A percentile compares a stretch with the other conserved stretches of the same genome.
These are phyloP conservation scores for Megaceryle torquata DNA, from an alignment of 2,113 vertebrate genomes.

Conservation along the genomic window DNA sequence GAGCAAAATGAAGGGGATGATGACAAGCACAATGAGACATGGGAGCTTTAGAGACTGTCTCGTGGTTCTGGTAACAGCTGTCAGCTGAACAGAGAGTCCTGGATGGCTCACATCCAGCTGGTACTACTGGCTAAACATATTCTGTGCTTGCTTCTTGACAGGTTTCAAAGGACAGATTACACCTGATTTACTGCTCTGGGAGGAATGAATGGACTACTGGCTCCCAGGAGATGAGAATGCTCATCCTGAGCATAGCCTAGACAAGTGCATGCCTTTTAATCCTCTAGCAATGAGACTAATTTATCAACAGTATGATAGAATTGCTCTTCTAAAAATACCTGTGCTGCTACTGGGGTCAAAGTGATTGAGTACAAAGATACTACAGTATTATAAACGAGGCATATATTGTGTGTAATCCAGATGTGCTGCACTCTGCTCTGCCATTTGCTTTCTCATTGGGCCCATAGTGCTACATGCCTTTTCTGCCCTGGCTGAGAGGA, in stretches of 20 bases:
- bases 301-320: neutral
- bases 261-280: neutral
- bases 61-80: conserved; percentile 17
- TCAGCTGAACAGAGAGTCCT: neutral
- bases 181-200: neutral
- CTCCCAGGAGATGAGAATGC: neutral
- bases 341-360: neutral
- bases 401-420: neutral
- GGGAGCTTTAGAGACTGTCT: neutral
- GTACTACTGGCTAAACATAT: conserved; percentile 30
- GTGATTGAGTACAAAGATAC: neutral
- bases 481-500: neutral
- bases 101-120: neutral
- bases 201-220: neutral
- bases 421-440: neutral
- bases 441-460: neutral
- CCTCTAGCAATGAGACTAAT: neutral
- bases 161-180: conserved; percentile 19
- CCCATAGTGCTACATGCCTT: neutral
- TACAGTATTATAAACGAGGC: neutral
- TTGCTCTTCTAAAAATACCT: neutral
- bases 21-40: conserved; percentile 1
- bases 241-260: neutral
- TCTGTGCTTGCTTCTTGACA: conserved; percentile 8
- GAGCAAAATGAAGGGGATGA: neutral